Base-by-base conservation (phyloP, 1,140 invertebrate species). In the Drosophila guanche region DNA sequence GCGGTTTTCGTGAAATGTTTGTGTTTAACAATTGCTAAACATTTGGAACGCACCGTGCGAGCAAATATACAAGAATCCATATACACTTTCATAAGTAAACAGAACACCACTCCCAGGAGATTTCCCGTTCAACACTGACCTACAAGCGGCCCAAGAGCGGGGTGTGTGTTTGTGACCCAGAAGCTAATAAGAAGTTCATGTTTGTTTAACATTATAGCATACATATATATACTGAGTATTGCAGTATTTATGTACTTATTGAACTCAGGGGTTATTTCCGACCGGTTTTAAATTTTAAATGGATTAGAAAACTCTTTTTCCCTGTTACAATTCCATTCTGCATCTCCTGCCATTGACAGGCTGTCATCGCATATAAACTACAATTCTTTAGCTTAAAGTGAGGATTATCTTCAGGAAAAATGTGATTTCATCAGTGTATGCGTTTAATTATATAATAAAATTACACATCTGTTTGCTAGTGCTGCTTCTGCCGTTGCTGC, bases 1-100 rank as follows among this genome's bases (percentile, higher is more conserved):
- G 33, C 3, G 33, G 3, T 10, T 4, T 3, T 23, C 50, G 22
- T 73, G 58, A 63, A 55, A 72, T 72, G 67, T 43, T 72, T 62
- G 55, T 72, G 67, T 62, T 55, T 45, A 52, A 48, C 68, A 62
- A 41, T 55, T 72, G 67, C 51, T 72, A 55, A 72, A 51, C 57
- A 72, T 72, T 72, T 16, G 27, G 41, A 52, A 45, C 22, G 33
- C 25, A 41, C 37, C 43, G 46, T 43, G 33, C 33, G 33, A 37
- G 33, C 33, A 37, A 37, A 70, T 14, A 29, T 33, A 52, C 33
- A 37, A 12, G 8, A 37, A 37, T 12, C 33, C 10, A 37, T 37
- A 37, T 37, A 37, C 3, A 37, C 33, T 37, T 37, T 37, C 33
- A 37, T 12, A 12, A 12, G 33, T 37, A 37, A 37, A 37, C 33